phyloP scores from a whole-genome alignment of 2,113 vertebrate genomes.

The Coturnix japonica region DNA sequence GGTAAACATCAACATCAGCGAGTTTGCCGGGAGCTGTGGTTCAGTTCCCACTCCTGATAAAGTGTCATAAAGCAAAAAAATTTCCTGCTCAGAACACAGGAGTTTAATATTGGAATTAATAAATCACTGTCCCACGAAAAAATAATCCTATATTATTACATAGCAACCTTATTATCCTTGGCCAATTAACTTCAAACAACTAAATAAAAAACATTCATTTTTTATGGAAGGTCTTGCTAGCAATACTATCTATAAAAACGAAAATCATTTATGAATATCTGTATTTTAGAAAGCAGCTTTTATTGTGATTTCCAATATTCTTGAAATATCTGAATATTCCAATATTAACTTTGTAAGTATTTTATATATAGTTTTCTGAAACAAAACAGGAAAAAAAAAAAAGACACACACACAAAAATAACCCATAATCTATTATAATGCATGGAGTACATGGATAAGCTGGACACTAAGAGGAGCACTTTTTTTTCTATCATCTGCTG shows the following conservation, averaged over 20 bases:
- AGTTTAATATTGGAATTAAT: background rate
- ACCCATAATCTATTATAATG: background rate
- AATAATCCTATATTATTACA: background rate
- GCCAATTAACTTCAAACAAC: background rate
- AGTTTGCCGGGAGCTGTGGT: background rate
- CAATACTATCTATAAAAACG: background rate
- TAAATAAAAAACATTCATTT: background rate
- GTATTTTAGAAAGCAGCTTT: background rate
- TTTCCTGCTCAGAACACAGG: background rate
- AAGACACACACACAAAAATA: background rate
- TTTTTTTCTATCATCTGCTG: background rate
- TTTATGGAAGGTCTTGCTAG: accelerated
- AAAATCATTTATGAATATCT: background rate
- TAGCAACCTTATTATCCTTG: background rate
- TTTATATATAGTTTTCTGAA: background rate
- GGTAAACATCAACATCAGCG: background rate
- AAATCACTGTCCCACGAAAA: background rate
- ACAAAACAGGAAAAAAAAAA: background rate
- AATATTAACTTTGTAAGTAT: background rate
- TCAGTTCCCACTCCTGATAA: background rate
- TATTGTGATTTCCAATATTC: background rate
- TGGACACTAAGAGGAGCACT: background rate
- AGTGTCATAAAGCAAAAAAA: background rate
- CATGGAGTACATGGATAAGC: background rate
- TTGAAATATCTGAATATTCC: too few relatives aligned